phyloP scores from a whole-genome alignment of 64 coral and sea anemone species.

The Trachythela sp. region DNA sequence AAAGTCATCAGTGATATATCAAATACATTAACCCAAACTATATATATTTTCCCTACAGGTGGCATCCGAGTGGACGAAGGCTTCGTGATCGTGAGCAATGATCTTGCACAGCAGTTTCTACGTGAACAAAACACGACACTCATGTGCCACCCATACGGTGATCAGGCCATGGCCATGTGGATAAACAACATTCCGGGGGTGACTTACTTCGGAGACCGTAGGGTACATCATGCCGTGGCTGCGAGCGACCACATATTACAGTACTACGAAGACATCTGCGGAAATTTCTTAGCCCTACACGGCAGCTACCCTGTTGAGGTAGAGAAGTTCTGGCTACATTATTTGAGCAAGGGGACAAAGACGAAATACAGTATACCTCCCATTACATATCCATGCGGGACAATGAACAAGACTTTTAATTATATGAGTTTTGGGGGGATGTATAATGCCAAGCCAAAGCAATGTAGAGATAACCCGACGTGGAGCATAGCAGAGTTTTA shows the following conservation, averaged over 20 bases:
- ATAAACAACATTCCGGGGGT: slow-evolving; percentile 69
- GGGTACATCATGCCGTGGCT: slow-evolving; percentile 64
- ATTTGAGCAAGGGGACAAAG: not conserved
- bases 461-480: not conserved
- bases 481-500: not conserved
- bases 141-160: slow-evolving; percentile 86
- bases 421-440: not conserved
- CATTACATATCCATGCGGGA: not conserved
- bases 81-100: slow-evolving; percentile 65
- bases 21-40: too few relatives aligned
- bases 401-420: not conserved
- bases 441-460: not conserved
- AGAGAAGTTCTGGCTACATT: slow-evolving; percentile 55
- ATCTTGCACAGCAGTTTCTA: slow-evolving; percentile 65
- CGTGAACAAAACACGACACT: slow-evolving; percentile 48
- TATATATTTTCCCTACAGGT: not conserved
- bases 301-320: slow-evolving; percentile 75
- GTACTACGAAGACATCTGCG: slow-evolving; percentile 50
- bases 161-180: slow-evolving; percentile 84
- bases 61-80: slow-evolving; percentile 82
- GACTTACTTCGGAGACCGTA: slow-evolving; percentile 75
- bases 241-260: slow-evolving; percentile 63
- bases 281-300: slow-evolving; percentile 67
- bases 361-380: not conserved
- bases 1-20: too few relatives aligned